Evolutionary conservation across 2,113 vertebrate species (phyloP).

Genomic region (Aspidoscelis tigris): DNA sequence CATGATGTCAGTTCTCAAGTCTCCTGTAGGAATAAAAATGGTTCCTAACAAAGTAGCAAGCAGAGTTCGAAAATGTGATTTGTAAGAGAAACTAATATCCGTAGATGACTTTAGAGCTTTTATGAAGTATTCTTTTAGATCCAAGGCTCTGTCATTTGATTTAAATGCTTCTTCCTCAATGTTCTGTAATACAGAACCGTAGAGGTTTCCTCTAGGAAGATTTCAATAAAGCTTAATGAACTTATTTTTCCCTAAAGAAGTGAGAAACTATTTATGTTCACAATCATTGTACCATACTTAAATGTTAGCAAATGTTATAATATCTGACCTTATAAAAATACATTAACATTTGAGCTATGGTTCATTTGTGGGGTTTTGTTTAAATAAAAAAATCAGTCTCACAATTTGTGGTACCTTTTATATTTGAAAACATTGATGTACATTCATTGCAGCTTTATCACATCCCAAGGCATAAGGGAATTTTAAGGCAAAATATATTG

Average conservation of each 20-base stretch:
- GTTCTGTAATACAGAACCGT: not conserved
- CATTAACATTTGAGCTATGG: not conserved
- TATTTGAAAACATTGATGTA: not conserved
- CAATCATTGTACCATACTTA: not conserved
- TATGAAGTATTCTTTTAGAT: not conserved
- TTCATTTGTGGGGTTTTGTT: not conserved
- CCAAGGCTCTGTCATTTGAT: not conserved
- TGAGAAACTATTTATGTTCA: not conserved
- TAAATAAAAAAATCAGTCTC: not conserved
- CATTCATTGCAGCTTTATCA: not conserved
- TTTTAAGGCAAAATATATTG: not conserved
- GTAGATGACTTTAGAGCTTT: not conserved
- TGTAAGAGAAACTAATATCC: not conserved
- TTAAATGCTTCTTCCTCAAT: not conserved
- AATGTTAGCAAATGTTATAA: not conserved
- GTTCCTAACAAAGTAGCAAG: not conserved
- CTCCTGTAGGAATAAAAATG: not conserved
- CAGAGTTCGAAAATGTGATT: not conserved
- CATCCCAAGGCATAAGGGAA: not conserved
- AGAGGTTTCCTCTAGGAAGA: not conserved
- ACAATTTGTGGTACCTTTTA: not conserved
- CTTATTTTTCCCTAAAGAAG: not conserved
- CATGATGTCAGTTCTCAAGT: not conserved
- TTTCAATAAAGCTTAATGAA: constrained; percentile 1
- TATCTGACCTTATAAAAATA: not conserved